These are phyloP conservation scores for Koerneria pararmatus DNA, from an alignment of 2,888 invertebrate genomes.

Conservation along the genomic window DNA sequence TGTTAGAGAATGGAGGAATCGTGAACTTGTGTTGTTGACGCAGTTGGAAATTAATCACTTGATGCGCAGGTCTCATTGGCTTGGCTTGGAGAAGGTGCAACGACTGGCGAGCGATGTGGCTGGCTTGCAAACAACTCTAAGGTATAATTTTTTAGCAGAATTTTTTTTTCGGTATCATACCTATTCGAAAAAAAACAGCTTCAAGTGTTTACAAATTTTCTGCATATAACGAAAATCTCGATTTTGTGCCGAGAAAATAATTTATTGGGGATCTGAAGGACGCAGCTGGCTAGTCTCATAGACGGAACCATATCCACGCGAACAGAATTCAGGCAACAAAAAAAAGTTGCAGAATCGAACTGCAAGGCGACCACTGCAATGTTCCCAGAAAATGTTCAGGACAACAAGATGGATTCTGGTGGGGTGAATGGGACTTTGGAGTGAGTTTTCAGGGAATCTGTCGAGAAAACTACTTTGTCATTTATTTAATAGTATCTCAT, in stretches of 20 bases:
- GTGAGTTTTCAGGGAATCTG: conserved; percentile 22
- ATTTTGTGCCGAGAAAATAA: background rate
- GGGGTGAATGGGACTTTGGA: conserved; percentile 40
- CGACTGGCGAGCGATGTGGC: conserved; percentile 12
- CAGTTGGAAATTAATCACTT: background rate
- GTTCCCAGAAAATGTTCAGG: conserved; percentile 27
- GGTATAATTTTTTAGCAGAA: too few relatives aligned
- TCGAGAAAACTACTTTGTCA: conserved; percentile 9
- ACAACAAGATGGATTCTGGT: conserved; percentile 34
- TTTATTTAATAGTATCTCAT: background rate
- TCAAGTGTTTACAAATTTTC: background rate
- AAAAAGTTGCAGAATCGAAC: conserved; percentile 28
- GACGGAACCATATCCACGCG: too few relatives aligned
- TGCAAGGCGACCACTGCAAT: conserved; percentile 32
- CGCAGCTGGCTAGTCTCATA: too few relatives aligned
- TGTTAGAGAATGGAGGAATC: too few relatives aligned
- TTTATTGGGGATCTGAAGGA: background rate
- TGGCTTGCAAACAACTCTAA: background rate
- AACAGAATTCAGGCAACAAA: too few relatives aligned
- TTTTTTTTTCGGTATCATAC: background rate
- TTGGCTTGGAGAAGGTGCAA: conserved; percentile 32
- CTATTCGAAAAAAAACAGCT: background rate
- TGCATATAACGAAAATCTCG: background rate
- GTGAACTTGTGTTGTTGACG: too few relatives aligned
- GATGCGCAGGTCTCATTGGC: conserved; percentile 27